Evolutionary conservation across 2,888 invertebrate species (phyloP).

Genomic region (Torymus aiolomorphi): DNA sequence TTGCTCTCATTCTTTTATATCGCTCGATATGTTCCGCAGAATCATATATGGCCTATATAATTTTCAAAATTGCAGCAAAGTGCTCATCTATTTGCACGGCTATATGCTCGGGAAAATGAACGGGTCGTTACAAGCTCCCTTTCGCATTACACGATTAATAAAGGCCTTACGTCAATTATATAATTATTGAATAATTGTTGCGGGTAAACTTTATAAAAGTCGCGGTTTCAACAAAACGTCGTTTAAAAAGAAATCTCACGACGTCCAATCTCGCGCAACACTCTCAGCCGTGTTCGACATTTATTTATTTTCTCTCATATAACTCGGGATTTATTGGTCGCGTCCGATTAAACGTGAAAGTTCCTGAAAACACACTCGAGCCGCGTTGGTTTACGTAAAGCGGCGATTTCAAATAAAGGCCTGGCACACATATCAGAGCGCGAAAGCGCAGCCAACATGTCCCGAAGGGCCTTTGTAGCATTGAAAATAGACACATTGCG

Average conservation of each 20-base stretch:
- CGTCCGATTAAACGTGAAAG: neutral
- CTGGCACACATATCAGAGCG: neutral
- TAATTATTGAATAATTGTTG: too few relatives aligned
- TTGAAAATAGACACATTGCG: conserved; percentile 52
- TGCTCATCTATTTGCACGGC: neutral
- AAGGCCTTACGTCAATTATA: too few relatives aligned
- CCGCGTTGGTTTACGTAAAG: neutral
- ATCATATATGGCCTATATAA: too few relatives aligned
- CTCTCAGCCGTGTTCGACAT: too few relatives aligned
- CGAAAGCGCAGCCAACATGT: neutral
- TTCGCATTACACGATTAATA: too few relatives aligned
- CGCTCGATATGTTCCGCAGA: neutral
- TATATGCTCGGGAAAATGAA: neutral
- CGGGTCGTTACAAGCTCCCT: too few relatives aligned
- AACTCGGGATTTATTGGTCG: too few relatives aligned
- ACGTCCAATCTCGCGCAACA: too few relatives aligned
- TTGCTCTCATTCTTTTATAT: neutral
- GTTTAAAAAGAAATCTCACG: too few relatives aligned
- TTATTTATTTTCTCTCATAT: too few relatives aligned
- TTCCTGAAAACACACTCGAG: too few relatives aligned
- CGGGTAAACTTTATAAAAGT: neutral
- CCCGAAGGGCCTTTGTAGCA: conserved; percentile 36
- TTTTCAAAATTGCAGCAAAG: neutral
- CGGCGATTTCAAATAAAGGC: neutral
- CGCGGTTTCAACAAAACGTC: too few relatives aligned